Conservation (phyloP, 2,888 invertebrate species). For the Cheilosia grossa region DNA sequence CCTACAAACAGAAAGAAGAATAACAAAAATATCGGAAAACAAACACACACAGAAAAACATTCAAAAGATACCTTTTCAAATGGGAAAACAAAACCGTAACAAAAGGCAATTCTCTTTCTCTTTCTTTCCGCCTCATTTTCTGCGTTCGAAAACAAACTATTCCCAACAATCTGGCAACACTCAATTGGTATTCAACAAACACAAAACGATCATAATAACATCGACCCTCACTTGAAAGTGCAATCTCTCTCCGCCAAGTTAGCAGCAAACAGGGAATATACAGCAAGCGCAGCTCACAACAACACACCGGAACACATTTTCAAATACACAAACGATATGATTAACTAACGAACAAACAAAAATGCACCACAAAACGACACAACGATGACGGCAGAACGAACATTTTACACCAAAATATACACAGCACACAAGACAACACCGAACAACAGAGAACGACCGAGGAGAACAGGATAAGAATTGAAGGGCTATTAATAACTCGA, state of each 20-base stretch:
- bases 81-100: constrained; percentile 56
- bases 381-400: constrained; percentile 75
- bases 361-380: constrained; percentile 75
- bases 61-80: constrained; percentile 63
- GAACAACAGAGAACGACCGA: constrained; percentile 64
- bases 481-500: constrained; percentile 75
- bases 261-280: constrained; percentile 30
- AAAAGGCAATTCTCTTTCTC: constrained; percentile 55
- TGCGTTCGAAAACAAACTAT: constrained; percentile 34
- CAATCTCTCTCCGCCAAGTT: constrained; percentile 52
- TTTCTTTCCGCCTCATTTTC: constrained; percentile 27
- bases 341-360: constrained; percentile 75
- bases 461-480: constrained; percentile 74
- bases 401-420: constrained; percentile 75
- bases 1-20: constrained; percentile 57
- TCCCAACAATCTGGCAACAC: constrained; percentile 72
- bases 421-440: constrained; percentile 61
- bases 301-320: constrained; percentile 74
- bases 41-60: constrained; percentile 56
- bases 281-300: constrained; percentile 31
- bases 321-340: constrained; percentile 75
- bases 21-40: constrained; percentile 21
- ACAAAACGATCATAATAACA: constrained; percentile 75
- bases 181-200: constrained; percentile 74
- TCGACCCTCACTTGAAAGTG: constrained; percentile 73